phyloP scores from a whole-genome alignment of 2,797 vertebrate species.

The Clarias pachynema region DNA sequence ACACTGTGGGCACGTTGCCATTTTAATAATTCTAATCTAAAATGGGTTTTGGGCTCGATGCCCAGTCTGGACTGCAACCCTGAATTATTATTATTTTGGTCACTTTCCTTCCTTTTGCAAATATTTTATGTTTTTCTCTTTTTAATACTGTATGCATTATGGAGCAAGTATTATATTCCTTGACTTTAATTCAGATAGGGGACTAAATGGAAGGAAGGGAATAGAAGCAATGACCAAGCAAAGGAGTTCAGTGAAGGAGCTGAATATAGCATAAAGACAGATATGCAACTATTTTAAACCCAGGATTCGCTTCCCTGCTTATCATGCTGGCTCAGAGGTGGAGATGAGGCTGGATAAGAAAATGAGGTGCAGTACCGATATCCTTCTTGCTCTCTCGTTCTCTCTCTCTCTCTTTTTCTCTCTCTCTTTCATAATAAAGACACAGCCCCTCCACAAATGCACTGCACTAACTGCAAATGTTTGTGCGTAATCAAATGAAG shows the following conservation, averaged over 20 bases:
- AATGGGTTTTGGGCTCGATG: constrained; percentile 60
- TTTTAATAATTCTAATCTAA: constrained; percentile 70
- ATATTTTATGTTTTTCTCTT: neutral
- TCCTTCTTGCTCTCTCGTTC: neutral
- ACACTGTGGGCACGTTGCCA: constrained; percentile 65
- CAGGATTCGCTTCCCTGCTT: neutral
- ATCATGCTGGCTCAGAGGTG: constrained; percentile 22
- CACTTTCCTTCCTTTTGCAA: neutral
- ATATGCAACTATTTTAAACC: constrained; percentile 16
- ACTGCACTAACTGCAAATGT: neutral
- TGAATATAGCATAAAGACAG: constrained; percentile 20
- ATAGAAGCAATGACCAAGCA: neutral
- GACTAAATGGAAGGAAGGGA: neutral
- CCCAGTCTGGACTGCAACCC: constrained; percentile 40
- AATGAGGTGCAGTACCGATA: neutral
- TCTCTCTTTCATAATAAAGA: neutral
- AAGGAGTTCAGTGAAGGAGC: neutral
- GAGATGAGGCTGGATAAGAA: constrained; percentile 15
- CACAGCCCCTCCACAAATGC: neutral
- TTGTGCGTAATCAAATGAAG: neutral
- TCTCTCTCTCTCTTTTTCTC: neutral
- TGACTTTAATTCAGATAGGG: neutral
- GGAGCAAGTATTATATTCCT: neutral
- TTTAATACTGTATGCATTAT: neutral
- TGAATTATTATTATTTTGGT: constrained; percentile 42